Evolutionary conservation across 2,113 vertebrate genomes (phyloP), one percentile per base, ranked within the genome.

Genomic region (Antennarius striatus): DNA sequence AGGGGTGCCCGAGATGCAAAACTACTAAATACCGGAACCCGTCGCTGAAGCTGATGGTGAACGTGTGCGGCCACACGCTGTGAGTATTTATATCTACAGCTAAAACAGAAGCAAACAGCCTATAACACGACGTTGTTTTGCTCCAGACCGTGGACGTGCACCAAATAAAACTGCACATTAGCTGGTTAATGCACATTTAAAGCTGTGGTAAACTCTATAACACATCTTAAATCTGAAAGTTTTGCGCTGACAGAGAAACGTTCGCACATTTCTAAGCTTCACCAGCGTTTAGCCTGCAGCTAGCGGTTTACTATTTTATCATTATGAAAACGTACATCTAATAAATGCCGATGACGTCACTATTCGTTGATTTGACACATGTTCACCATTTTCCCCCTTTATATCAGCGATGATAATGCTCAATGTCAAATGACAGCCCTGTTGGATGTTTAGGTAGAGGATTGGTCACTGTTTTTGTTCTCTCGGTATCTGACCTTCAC

Each of bases 21-120:
- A 98, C 97, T 65, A 98, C 97, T 60, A 98, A 99, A 55, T 99
- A 99, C 88, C 94, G 97, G 79, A 99, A 99, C 56, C 97, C 96
- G 0, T 96, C 96, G 1, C 73, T 98, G 83, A 98, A 97, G 88
- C 86, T 98, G 90, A 98, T 99, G 96, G 97, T 99, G 83, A 98
- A 98, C 63, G 95, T 99, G 63, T 99, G 97, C 84, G 97, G 97
- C 4, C 97, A 99, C 89, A 99, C 97, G 60, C 93, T 99, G 97
- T 99, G 89, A 98, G 97, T 96, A 65, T 49, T 63, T 32, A 52
- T 28, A 60, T 36, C 51, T 36, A 58, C 54, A 50, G n/a, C 48
- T 42, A 39, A 12, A 45, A 30, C 3, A 56, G 11, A 1, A 30
- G 46, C 39, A 50, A 5, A 55, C 11, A 13, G 15, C 0, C 10